Conservation (phyloP, 2,797 vertebrate species). For the Dendrocincla fuliginosa region DNA sequence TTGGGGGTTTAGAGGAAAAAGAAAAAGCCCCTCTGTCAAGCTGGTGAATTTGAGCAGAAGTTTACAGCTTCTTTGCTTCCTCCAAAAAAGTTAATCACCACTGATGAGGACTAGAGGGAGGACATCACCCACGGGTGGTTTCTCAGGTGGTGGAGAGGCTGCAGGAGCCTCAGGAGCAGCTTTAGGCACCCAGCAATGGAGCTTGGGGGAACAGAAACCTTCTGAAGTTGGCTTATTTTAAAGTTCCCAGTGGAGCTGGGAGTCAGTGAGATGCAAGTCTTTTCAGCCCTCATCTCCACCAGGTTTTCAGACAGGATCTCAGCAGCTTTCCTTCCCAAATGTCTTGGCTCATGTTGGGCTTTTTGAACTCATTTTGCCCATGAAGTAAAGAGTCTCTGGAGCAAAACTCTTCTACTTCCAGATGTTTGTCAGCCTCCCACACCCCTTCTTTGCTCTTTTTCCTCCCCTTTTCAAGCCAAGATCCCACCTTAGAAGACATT, state of each 20-base stretch:
- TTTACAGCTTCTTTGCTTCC: not conserved
- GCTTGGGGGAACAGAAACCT: fast-evolving
- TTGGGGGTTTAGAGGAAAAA: not conserved
- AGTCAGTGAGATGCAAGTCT: not conserved
- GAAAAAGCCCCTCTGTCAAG: not conserved
- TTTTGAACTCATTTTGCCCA: not conserved
- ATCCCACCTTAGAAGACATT: not conserved
- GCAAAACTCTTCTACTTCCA: not conserved
- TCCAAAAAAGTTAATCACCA: not conserved
- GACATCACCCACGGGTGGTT: not conserved
- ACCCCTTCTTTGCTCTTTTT: not conserved
- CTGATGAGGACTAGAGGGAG: not conserved
- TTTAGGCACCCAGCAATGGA: not conserved
- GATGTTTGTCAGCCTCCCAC: not conserved
- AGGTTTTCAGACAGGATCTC: not conserved
- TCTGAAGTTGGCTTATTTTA: not conserved
- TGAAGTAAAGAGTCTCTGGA: not conserved
- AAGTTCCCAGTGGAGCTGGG: not conserved
- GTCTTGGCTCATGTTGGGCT: not conserved
- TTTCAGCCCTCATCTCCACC: not conserved
- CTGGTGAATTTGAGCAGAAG: not conserved
- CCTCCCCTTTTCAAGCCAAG: not conserved
- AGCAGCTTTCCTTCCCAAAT: not conserved
- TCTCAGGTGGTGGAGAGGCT: not conserved
- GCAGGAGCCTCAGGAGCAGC: not conserved